Evolutionary conservation across 1,140 invertebrate species (phyloP).

Genomic region (Epicauta chinensis): DNA sequence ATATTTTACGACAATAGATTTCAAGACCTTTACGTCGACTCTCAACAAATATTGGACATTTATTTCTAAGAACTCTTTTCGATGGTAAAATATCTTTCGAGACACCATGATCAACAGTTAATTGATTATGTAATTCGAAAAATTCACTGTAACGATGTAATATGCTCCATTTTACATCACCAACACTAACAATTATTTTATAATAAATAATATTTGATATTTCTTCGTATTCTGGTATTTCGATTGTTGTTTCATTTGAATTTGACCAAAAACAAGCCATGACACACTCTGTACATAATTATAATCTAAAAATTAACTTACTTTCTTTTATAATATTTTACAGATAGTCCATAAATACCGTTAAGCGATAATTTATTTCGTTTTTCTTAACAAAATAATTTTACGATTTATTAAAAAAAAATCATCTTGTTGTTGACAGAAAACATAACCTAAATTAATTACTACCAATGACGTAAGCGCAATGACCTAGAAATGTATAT

Average conservation of each 20-base stretch:
- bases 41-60: conserved; percentile 74
- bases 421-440: too few species aligned
- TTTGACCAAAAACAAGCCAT: conserved; percentile 61
- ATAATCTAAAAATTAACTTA: too few species aligned
- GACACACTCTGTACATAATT: not conserved
- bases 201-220: conserved; percentile 59
- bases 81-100: conserved; percentile 80
- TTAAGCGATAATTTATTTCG: too few species aligned
- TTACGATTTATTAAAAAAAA: too few species aligned
- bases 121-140: conserved; percentile 74
- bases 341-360: too few species aligned
- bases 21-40: conserved; percentile 72
- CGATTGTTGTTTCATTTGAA: conserved; percentile 51
- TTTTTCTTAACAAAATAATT: too few species aligned
- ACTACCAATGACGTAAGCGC: too few species aligned
- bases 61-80: conserved; percentile 71
- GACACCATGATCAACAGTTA: conserved; percentile 70
- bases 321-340: too few species aligned
- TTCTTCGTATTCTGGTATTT: conserved; percentile 51
- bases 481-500: too few species aligned
- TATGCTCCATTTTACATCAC: conserved; percentile 70
- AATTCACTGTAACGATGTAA: conserved; percentile 86
- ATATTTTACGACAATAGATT: conserved; percentile 70
- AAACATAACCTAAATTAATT: too few species aligned
- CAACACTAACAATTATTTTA: conserved; percentile 60